A percentile compares a stretch with the other conserved stretches of the same genome.
These are phyloP conservation scores for Heliconius melpomene DNA, from an alignment of 1,140 invertebrate genomes.

Conservation along the genomic window DNA sequence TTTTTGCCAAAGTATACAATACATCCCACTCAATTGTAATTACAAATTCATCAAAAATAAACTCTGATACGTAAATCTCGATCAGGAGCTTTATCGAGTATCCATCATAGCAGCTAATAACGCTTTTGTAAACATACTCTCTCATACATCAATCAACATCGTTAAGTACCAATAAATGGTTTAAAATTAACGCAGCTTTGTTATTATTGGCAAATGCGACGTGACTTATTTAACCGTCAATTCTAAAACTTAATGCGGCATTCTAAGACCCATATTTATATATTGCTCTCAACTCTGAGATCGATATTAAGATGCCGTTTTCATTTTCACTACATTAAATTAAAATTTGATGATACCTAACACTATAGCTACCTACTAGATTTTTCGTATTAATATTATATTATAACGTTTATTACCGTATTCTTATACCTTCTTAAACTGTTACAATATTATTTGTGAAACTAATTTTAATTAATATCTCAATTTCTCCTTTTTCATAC, in stretches of 20 bases:
- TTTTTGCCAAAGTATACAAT: background rate
- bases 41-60: conserved; percentile 17
- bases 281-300: no score
- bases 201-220: conserved; percentile 61
- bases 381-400: no score
- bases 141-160: conserved; percentile 45
- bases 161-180: conserved; percentile 37
- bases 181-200: conserved; percentile 58
- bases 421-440: background rate
- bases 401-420: no score
- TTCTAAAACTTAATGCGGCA: background rate
- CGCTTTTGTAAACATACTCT: conserved; percentile 31
- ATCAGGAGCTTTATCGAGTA: conserved; percentile 10
- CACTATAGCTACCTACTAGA: no score
- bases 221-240: conserved; percentile 20
- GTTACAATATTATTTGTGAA: background rate
- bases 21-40: background rate
- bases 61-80: conserved; percentile 1
- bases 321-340: no score
- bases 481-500: no score
- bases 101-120: conserved; percentile 35
- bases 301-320: no score
- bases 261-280: background rate
- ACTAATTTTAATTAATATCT: no score
- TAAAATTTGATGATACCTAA: no score